Percentiles rank a stretch among this genome's conserved stretches.
These are phyloP conservation scores for Chascanopsetta lugubris DNA, from an alignment of 2,113 vertebrate species.

Conservation along the genomic window DNA sequence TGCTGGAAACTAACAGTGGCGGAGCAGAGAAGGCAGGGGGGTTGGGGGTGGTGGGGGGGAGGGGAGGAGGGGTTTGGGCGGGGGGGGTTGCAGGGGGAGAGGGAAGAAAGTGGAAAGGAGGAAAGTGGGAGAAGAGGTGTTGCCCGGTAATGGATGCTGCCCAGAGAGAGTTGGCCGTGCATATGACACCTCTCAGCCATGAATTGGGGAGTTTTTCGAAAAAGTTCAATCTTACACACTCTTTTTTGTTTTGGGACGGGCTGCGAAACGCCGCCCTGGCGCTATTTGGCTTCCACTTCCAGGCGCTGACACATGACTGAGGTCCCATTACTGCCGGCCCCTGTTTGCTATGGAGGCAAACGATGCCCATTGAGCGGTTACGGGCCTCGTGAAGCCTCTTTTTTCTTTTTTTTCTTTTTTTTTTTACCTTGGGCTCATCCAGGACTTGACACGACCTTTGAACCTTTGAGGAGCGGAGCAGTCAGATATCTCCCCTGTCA, in stretches of 20 bases:
- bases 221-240: slow-evolving; percentile 74
- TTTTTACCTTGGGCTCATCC: slow-evolving; percentile 80
- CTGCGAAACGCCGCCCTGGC: slow-evolving; percentile 59
- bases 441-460: slow-evolving; percentile 80
- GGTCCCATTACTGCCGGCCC: slow-evolving; percentile 77
- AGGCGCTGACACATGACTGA: slow-evolving; percentile 77
- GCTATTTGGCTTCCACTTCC: slow-evolving; percentile 73
- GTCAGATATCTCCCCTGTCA: slow-evolving; percentile 79
- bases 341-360: slow-evolving; percentile 67
- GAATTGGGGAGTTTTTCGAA: slow-evolving; percentile 73
- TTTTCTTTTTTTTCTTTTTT: no score
- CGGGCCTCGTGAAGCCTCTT: slow-evolving; percentile 66
- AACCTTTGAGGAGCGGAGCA: slow-evolving; percentile 75
- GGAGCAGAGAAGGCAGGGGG: slow-evolving; percentile 50
- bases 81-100: slow-evolving; percentile 51
- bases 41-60: slow-evolving; percentile 32
- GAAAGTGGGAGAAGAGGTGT: slow-evolving; percentile 56
- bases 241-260: slow-evolving; percentile 66
- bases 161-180: slow-evolving; percentile 68
- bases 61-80: slow-evolving; percentile 41
- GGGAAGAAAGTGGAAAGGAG: slow-evolving; percentile 55
- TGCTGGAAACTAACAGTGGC: slow-evolving; percentile 64
- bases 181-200: slow-evolving; percentile 74
- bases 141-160: slow-evolving; percentile 68
- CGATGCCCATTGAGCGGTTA: slow-evolving; percentile 73